phyloP scores from a whole-genome alignment of 2,888 invertebrate genomes.

The Thecophora atra region DNA sequence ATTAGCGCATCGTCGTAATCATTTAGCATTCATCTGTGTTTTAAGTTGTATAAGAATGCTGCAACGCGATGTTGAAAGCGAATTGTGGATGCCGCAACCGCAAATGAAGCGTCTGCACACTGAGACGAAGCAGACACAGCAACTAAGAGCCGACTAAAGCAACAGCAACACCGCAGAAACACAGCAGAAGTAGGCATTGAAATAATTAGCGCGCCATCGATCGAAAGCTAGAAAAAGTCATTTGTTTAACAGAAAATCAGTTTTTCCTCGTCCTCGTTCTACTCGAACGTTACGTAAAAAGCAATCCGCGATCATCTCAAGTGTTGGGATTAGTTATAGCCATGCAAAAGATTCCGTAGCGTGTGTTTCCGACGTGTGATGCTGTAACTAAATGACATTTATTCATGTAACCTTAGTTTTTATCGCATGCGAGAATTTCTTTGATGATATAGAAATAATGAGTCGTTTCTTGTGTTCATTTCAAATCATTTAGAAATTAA shows the following conservation, averaged over 20 bases:
- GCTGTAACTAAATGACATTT: too few species aligned
- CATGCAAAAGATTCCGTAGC: too few species aligned
- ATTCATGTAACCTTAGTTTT: too few species aligned
- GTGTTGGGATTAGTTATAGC: too few species aligned
- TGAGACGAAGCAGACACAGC: constrained; percentile 17
- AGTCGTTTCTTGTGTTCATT: too few species aligned
- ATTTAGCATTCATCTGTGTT: constrained; percentile 20
- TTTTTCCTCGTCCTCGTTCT: constrained; percentile 12
- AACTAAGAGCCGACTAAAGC: neutral
- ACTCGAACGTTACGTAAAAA: neutral
- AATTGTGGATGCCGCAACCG: constrained; percentile 32
- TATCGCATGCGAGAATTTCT: too few species aligned
- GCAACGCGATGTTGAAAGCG: constrained; percentile 37
- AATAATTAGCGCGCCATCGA: constrained; percentile 20
- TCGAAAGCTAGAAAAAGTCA: constrained; percentile 8
- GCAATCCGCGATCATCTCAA: neutral
- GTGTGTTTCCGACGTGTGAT: too few species aligned
- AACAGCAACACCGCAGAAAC: neutral
- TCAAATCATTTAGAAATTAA: too few species aligned
- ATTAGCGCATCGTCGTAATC: constrained; percentile 20
- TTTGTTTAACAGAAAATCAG: constrained; percentile 12
- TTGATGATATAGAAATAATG: too few species aligned
- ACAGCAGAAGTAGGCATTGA: constrained; percentile 6
- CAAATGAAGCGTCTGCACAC: constrained; percentile 27
- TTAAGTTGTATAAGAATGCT: constrained; percentile 32